Evolutionary conservation across 64 coral and sea anemone genomes (phyloP).

Genomic region (Stichodactyla helianthus): DNA sequence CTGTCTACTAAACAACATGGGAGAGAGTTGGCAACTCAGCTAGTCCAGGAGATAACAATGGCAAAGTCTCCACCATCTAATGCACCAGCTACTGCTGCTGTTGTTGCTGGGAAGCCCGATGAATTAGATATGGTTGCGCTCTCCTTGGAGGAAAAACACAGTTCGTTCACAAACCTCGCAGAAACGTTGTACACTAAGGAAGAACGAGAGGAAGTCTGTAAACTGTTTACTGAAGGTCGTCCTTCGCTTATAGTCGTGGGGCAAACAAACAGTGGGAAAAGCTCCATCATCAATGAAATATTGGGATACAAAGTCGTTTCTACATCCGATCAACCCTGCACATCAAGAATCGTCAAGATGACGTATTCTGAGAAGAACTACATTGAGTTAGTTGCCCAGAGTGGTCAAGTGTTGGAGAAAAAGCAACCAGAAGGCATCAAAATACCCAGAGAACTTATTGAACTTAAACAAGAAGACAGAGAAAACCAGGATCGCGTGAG

Average conservation of each 20-base stretch:
- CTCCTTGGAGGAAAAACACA: neutral
- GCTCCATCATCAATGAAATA: constrained; percentile 68
- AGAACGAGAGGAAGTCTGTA: constrained; percentile 35
- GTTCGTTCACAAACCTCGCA: neutral
- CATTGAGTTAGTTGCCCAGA: neutral
- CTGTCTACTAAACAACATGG: neutral
- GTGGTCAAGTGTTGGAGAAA: constrained; percentile 19
- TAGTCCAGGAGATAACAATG: constrained; percentile 17
- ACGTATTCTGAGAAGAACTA: constrained; percentile 40
- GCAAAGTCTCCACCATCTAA: neutral
- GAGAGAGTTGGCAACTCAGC: neutral
- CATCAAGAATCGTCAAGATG: constrained; percentile 49
- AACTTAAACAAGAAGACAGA: constrained; percentile 40
- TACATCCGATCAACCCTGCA: constrained; percentile 56
- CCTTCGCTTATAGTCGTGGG: constrained; percentile 54
- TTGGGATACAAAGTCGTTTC: constrained; percentile 33
- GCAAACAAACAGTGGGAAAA: constrained; percentile 67
- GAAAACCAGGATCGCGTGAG: constrained; percentile 15
- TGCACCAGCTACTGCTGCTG: neutral
- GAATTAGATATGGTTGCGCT: neutral
- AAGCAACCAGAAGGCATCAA: constrained; percentile 6
- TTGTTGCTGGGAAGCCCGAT: neutral
- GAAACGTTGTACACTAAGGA: constrained; percentile 35
- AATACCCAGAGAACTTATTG: constrained; percentile 51
- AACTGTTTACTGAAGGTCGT: constrained; percentile 21